Evolutionary conservation across 2,888 invertebrate genomes (phyloP), one percentile per base, ranked within the genome.

Genomic region (Cosmorhoe ocellata): DNA sequence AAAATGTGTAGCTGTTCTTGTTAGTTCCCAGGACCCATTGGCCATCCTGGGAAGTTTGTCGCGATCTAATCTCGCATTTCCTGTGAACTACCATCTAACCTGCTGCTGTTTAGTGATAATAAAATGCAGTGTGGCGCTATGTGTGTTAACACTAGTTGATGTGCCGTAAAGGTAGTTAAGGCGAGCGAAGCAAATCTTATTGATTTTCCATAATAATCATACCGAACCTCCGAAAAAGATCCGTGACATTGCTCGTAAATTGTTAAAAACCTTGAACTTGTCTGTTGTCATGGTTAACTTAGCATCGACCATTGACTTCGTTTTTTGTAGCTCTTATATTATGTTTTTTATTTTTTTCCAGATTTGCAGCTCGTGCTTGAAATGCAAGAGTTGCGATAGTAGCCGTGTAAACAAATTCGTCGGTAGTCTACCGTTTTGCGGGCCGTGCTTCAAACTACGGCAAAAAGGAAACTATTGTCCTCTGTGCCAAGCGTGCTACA

Each of bases 391-490:
- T 73, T 98, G 98, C 79, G 95, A 96, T 51, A 94, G 94, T 57
- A 92, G 93, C 50, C 93, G 94, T 52, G 95, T 96, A 32, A 94
- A 93, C 66, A 94, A 95, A 74, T 95, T 95, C 66, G 94, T 96
- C 28, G 96, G 96, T 8, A 96, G 97, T 78, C 90, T 96, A 64
- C 95, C 97, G 3, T 93, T 98, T 75, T 98, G 98, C 79, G 93
- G 94, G 24, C 92, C 93, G 31, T 98, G 98, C 83, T 97, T 97
- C 76, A 94, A 95, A 71, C 90, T 97, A 51, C 92, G 96, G 51
- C 96, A 97, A 73, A 95, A 95, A 78, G 97, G 97, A 55, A 97
- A 97, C 79, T 97, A 93, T 77, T 98, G 98, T 80, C 97, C 98
- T 0, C 91, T 98, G 0, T 98, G 98, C 83, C 95, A 97, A 73